phyloP scores from a whole-genome alignment of 2,888 invertebrate genomes.

The Trachelus iudaicus region DNA sequence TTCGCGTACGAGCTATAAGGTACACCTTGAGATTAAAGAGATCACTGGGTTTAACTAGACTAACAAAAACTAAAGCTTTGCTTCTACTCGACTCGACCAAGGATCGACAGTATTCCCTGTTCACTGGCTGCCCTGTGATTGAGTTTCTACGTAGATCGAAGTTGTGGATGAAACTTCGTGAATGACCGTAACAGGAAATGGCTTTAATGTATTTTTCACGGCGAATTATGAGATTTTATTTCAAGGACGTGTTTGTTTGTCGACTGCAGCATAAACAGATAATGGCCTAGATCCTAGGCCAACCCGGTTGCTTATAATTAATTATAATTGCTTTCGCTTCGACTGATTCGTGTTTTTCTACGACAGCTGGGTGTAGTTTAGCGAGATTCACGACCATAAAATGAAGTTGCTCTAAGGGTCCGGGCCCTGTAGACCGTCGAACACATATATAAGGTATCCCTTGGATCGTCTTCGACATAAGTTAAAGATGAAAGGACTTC shows the following conservation, averaged over 20 bases:
- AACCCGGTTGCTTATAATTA: not conserved
- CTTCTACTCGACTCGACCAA: not conserved
- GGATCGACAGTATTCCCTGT: not conserved
- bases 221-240: not conserved
- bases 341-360: not conserved
- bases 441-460: not conserved
- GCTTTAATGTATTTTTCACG: slow-evolving; percentile 13
- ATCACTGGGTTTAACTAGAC: not conserved
- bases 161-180: slow-evolving; percentile 2
- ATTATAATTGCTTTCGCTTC: not conserved
- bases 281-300: not conserved
- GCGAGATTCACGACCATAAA: not conserved
- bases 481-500: not conserved
- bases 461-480: not conserved
- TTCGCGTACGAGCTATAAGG: not conserved
- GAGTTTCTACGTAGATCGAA: not conserved
- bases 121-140: not conserved
- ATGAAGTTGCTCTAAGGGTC: not conserved
- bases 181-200: slow-evolving; percentile 17
- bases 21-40: not conserved
- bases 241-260: not conserved
- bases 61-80: slow-evolving; percentile 1
- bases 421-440: not conserved
- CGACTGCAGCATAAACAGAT: not conserved
- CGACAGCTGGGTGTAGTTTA: not conserved